Evolutionary conservation across 1,140 invertebrate genomes (phyloP).

Genomic region (Drosophila arawakana): DNA sequence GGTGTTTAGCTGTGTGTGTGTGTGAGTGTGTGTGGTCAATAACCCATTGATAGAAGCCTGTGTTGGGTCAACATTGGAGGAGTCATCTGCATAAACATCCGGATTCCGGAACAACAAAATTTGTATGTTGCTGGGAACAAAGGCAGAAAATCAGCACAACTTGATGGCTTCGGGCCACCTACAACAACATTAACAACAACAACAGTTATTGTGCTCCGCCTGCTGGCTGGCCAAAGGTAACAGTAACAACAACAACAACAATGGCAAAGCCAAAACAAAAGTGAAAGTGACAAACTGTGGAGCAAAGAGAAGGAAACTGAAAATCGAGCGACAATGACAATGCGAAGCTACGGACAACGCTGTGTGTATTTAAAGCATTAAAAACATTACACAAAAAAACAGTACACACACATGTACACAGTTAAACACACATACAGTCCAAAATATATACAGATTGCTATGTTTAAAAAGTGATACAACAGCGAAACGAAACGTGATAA

Average conservation of each 20-base stretch:
- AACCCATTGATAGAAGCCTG: constrained; percentile 19
- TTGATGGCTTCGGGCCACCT: constrained; percentile 42
- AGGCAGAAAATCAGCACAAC: constrained; percentile 44
- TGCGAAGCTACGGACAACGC: constrained; percentile 46
- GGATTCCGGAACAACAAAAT: constrained; percentile 55
- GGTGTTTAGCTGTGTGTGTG: background rate
- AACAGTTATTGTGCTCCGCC: constrained; percentile 25
- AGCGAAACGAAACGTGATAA: constrained; percentile 42
- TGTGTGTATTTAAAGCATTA: constrained; percentile 76
- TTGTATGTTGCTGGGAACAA: constrained; percentile 55
- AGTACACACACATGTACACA: background rate
- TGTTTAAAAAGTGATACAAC: constrained; percentile 40
- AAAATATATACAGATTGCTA: constrained; percentile 39
- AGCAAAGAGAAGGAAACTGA: constrained; percentile 59
- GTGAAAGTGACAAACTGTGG: constrained; percentile 72
- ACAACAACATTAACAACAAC: constrained; percentile 48
- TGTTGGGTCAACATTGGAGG: constrained; percentile 40
- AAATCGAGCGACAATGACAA: constrained; percentile 70
- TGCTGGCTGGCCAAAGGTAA: constrained; percentile 42
- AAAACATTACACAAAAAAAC: constrained; percentile 51
- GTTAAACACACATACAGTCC: constrained; percentile 22
- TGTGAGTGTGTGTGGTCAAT: constrained; percentile 9
- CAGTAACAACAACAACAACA: constrained; percentile 24
- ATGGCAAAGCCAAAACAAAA: constrained; percentile 38
- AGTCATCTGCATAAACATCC: constrained; percentile 38